phyloP scores from a whole-genome alignment of 2,113 vertebrate species.

The Mus pahari region DNA sequence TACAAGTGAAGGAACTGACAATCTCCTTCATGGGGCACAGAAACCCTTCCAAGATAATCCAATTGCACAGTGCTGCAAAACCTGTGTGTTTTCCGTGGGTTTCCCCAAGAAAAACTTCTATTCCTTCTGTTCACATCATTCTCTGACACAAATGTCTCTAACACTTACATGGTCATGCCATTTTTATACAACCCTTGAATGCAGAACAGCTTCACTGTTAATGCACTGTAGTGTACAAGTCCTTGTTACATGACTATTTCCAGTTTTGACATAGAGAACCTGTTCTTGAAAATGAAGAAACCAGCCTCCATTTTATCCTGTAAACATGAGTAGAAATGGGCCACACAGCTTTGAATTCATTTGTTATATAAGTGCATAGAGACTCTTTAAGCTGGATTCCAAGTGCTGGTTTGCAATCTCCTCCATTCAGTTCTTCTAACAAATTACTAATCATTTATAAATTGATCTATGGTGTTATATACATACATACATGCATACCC shows the following conservation, averaged over 20 bases:
- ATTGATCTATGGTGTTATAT: neutral
- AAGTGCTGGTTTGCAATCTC: neutral
- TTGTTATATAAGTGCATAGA: neutral
- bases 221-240: neutral
- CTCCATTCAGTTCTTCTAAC: neutral
- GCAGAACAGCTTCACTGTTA: neutral
- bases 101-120: neutral
- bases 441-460: slow-evolving; percentile 48
- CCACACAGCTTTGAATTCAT: neutral
- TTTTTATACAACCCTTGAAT: neutral
- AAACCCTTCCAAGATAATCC: neutral
- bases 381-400: neutral
- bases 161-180: neutral
- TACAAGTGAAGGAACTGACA: neutral
- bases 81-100: neutral
- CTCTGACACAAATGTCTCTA: neutral
- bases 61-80: neutral
- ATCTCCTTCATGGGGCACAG: neutral
- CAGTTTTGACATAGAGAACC: neutral
- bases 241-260: neutral
- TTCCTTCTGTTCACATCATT: neutral
- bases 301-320: neutral
- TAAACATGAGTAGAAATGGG: neutral
- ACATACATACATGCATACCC: neutral
- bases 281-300: neutral